Percentiles rank a stretch among this genome's conserved stretches.
These are phyloP conservation scores for Plutella xylostella DNA, from an alignment of 2,888 invertebrate species.

Conservation along the genomic window DNA sequence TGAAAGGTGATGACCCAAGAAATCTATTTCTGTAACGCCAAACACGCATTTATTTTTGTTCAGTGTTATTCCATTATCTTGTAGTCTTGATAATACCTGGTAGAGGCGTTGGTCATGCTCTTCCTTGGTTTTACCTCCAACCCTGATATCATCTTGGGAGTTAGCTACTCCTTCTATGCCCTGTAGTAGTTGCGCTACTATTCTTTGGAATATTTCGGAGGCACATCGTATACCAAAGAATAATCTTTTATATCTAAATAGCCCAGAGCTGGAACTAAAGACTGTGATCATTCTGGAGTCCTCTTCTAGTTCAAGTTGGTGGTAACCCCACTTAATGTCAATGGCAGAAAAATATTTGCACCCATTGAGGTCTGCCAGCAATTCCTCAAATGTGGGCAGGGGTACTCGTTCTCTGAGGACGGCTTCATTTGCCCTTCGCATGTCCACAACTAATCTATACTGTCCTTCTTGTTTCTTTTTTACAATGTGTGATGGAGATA, in stretches of 20 bases:
- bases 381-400: background rate
- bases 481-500: conserved; percentile 13
- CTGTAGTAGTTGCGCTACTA: background rate
- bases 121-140: background rate
- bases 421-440: conserved; percentile 2
- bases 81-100: background rate
- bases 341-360: background rate
- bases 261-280: background rate
- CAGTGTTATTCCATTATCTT: background rate
- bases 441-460: background rate
- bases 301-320: background rate
- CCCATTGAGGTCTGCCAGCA: background rate
- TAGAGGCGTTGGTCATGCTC: background rate
- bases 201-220: background rate
- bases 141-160: background rate
- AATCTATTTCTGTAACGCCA: background rate
- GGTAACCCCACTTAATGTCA: background rate
- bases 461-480: conserved; percentile 6
- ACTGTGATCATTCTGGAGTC: background rate
- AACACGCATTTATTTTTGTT: background rate
- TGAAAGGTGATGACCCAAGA: background rate
- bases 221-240: background rate
- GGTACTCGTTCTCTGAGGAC: conserved; percentile 5
- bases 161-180: background rate
- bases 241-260: background rate